These are phyloP conservation scores for Holothuria leucospilota DNA, from an alignment of 53 echinoderm and acorn worm genomes.

Conservation along the genomic window DNA sequence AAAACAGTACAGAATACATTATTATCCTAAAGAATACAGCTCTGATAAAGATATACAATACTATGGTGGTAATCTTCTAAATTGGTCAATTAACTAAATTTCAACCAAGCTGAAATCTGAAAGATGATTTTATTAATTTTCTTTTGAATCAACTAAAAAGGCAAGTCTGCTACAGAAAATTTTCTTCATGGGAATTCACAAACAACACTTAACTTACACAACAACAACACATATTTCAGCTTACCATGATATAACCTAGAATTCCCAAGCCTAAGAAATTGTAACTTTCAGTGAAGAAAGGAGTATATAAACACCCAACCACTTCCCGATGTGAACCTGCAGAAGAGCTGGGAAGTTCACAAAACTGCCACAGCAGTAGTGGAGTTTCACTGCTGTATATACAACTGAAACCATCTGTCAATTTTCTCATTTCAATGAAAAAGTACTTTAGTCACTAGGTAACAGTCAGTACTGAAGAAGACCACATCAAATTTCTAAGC, in stretches of 20 bases:
- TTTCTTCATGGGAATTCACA: background rate
- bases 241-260: constrained; percentile 7
- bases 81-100: constrained; percentile 12
- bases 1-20: constrained; percentile 43
- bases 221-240: constrained; percentile 28
- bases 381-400: too few relatives aligned
- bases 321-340: too few relatives aligned
- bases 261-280: too few relatives aligned
- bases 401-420: too few relatives aligned
- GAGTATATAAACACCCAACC: too few relatives aligned
- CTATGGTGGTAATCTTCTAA: background rate
- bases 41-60: constrained; percentile 31
- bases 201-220: constrained; percentile 29
- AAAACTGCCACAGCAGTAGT: too few relatives aligned
- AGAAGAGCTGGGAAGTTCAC: too few relatives aligned
- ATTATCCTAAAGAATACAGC: constrained; percentile 27
- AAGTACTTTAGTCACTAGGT: constrained; percentile 1
- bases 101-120: background rate
- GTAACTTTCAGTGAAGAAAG: too few relatives aligned
- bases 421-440: too few relatives aligned
- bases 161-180: background rate
- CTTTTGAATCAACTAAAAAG: background rate
- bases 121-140: background rate
- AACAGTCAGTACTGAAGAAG: constrained; percentile 34
- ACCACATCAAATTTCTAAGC: constrained; percentile 43